Base-by-base conservation (phyloP, 2,113 vertebrate genomes). In the Pteropus alecto region DNA sequence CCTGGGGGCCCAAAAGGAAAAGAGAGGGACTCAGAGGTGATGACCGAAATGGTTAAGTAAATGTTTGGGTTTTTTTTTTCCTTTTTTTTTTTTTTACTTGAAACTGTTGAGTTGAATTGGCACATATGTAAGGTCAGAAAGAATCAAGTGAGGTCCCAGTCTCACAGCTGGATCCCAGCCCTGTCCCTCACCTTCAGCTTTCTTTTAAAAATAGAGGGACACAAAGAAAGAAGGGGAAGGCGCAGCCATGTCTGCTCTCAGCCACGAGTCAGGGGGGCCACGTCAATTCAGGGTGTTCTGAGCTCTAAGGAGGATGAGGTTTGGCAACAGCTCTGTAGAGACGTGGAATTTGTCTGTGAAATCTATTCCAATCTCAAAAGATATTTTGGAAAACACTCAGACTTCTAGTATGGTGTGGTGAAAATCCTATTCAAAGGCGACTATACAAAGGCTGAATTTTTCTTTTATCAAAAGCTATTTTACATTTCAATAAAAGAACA, bases 381-480 rank as follows among this genome's bases (percentile, higher is more conserved):
- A 87, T 70, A 96, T 85, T 97, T 91, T 95, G 94, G 88, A 93
- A 94, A 97, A 87, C 41, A 68, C 38, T 93, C 70, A 87, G 67
- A 94, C 46, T 96, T 97, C 88, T 67, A 96, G 86, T 77, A 78
- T 87, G 4, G 35, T 58, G 28, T 60, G 65, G 30, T 81, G 51
- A 90, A 96, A 96, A 97, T 76, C 78, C 79, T 78, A 81, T 73
- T 83, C 83, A 94, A 89, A 95, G n/a, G 16, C 56, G 90, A 61
- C 48, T 70, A 61, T 71, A 60, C 90, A 96, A 96, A 89, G 38
- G 70, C 65, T 92, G 61, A 56, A 68, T 90, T 91, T 92, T 92
- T 84, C 30, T 95, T 93, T 79, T 74, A 94, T 61, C 22, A 58
- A 87, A 94, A 92, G 33, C 74, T 94, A 94, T 84, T 94, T 94